Evolutionary conservation across 2,113 vertebrate genomes (phyloP).

Genomic region (Sylvietta virens): DNA sequence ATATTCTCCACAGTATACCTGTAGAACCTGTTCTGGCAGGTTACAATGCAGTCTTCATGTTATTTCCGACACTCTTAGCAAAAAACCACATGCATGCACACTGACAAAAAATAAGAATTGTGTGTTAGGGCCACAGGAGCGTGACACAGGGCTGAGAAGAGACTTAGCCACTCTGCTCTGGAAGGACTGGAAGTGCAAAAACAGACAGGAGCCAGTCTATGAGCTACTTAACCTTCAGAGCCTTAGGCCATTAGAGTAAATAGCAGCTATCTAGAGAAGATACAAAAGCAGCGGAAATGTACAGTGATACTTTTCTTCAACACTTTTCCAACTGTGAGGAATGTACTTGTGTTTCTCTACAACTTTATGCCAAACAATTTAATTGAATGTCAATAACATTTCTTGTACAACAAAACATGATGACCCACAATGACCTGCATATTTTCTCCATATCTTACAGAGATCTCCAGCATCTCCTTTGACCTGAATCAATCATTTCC

Average conservation of each 20-base stretch:
- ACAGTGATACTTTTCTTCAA: background rate
- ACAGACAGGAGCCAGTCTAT: background rate
- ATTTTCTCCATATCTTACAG: background rate
- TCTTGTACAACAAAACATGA: background rate
- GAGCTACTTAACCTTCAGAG: background rate
- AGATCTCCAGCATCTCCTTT: background rate
- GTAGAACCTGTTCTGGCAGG: background rate
- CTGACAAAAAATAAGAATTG: background rate
- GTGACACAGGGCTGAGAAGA: background rate
- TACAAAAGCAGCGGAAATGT: background rate
- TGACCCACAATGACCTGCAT: background rate
- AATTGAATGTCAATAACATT: background rate
- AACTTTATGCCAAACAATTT: background rate
- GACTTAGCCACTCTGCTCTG: background rate
- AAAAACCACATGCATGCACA: background rate
- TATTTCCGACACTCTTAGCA: background rate
- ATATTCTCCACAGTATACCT: background rate
- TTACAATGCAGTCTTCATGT: background rate
- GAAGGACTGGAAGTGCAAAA: background rate
- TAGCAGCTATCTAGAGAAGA: background rate
- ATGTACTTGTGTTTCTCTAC: background rate
- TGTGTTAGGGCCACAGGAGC: background rate
- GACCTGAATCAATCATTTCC: background rate
- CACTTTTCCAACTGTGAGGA: background rate
- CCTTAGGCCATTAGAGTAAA: background rate